These are phyloP conservation scores for Atherinomorus stipes DNA, from an alignment of 2,113 vertebrate species.

Conservation along the genomic window DNA sequence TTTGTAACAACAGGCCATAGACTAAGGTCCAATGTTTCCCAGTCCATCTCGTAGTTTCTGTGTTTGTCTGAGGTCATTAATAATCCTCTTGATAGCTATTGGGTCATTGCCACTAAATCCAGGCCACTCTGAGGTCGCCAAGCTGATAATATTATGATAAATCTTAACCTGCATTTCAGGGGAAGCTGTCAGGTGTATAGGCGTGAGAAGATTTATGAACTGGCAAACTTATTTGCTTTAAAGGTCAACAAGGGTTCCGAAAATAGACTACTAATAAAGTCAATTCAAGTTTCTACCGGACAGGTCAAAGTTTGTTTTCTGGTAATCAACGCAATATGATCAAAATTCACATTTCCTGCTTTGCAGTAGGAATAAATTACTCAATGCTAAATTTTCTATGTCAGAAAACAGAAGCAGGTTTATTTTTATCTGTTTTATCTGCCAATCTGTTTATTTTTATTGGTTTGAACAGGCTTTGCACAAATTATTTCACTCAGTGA, in stretches of 20 bases:
- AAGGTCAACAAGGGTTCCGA: constrained; percentile 36
- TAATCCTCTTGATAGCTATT: constrained; percentile 34
- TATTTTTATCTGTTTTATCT: too few species aligned
- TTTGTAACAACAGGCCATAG: not conserved
- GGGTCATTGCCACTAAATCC: constrained; percentile 35
- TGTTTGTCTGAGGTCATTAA: constrained; percentile 51
- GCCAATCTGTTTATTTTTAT: too few species aligned
- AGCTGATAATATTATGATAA: constrained; percentile 47
- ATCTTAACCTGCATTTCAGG: constrained; percentile 24
- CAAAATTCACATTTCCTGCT: too few species aligned
- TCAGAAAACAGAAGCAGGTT: too few species aligned
- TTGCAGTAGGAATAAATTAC: too few species aligned
- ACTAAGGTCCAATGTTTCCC: constrained; percentile 8
- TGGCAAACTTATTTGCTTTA: constrained; percentile 12
- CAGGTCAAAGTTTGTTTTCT: not conserved
- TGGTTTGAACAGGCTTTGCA: too few species aligned
- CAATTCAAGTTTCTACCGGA: not conserved
- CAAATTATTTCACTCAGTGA: too few species aligned
- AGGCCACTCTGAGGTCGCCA: constrained; percentile 14
- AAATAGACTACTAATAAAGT: constrained; percentile 22
- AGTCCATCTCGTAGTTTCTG: not conserved
- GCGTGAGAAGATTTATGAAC: constrained; percentile 1
- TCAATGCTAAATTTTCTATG: too few species aligned
- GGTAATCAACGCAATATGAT: constrained; percentile 8
- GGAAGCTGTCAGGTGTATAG: not conserved